Base-by-base conservation (phyloP, 2,113 vertebrate species). In the Nymphicus hollandicus region DNA sequence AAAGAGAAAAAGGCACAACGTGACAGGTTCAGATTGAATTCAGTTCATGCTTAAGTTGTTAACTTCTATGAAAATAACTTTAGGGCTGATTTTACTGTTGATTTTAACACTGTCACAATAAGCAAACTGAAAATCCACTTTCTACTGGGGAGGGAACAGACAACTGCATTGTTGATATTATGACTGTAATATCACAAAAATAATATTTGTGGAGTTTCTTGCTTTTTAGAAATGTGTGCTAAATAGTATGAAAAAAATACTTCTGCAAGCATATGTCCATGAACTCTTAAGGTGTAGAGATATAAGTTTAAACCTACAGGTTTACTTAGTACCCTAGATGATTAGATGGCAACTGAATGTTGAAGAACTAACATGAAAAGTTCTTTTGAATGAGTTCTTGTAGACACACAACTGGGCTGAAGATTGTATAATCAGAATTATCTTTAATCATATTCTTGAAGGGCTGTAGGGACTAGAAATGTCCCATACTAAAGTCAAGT, bases 141-240 rank as follows among this genome's bases (percentile, higher is more conserved):
- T 71, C 18, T 63, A 0, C 11, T 33, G 29, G 7, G n/a, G 7
- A 79, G 6, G 5, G 7, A 89, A 39, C 0, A n/a, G n/a, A 47
- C 5, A 1, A 46, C 9, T 12, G 1, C 28, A 58, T 58, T n/a
- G 33, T 23, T 23, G 20, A n/a, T 58, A n/a, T 58, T n/a, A 58
- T 4, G 2, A 58, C 20, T 23, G 55, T 23, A 44, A 81, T 9
- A 25, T 19, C 37, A 77, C n/a, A 9, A 44, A n/a, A 69, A 80
- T 33, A 11, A 14, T 41, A 28, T 46, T 8, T 43, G 29, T 20
- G 31, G 23, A 31, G 1, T 49, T 44, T 10, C 6, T 73, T 17
- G 13, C 6, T 18, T 81, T 71, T 52, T 33, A 63, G 39, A 60
- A 55, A 9, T 1, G 1, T 39, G 8, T 35, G 22, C 3, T 55